Conservation (phyloP, 1,140 invertebrate genomes). For the Wiebesia pumilae region DNA sequence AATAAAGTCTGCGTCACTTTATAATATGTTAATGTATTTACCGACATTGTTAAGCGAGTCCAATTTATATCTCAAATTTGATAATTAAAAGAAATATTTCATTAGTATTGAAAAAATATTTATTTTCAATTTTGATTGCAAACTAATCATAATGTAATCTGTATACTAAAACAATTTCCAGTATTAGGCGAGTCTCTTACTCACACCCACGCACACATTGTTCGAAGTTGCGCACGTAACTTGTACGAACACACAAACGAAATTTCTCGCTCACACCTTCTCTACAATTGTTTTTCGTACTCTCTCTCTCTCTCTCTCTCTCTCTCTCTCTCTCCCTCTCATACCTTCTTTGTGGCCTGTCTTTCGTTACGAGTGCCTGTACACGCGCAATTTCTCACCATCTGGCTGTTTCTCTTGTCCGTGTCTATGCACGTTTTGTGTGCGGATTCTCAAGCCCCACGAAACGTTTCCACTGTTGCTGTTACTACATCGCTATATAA, state of each 20-base stretch:
- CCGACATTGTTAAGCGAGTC: background rate
- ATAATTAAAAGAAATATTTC: background rate
- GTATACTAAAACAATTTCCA: background rate
- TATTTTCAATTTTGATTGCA: background rate
- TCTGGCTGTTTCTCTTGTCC: background rate
- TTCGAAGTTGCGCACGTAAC: background rate
- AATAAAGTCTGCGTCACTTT: background rate
- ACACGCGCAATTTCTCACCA: slow-evolving; percentile 13
- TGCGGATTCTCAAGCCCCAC: slow-evolving; percentile 15
- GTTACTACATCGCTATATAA: slow-evolving; percentile 48
- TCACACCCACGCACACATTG: background rate
- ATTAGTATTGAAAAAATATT: background rate
- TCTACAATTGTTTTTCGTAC: background rate
- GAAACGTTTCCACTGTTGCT: slow-evolving; percentile 16
- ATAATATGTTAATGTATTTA: background rate
- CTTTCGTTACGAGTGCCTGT: background rate
- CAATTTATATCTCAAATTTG: background rate
- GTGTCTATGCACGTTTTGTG: background rate
- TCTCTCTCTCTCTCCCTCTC: background rate
- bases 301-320: background rate
- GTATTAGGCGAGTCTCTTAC: background rate
- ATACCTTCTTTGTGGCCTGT: background rate
- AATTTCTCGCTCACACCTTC: background rate
- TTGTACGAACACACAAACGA: background rate
- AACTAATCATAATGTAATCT: background rate